These are phyloP conservation scores for Conus betulinus DNA, from an alignment of 1,140 invertebrate species.

Conservation along the genomic window DNA sequence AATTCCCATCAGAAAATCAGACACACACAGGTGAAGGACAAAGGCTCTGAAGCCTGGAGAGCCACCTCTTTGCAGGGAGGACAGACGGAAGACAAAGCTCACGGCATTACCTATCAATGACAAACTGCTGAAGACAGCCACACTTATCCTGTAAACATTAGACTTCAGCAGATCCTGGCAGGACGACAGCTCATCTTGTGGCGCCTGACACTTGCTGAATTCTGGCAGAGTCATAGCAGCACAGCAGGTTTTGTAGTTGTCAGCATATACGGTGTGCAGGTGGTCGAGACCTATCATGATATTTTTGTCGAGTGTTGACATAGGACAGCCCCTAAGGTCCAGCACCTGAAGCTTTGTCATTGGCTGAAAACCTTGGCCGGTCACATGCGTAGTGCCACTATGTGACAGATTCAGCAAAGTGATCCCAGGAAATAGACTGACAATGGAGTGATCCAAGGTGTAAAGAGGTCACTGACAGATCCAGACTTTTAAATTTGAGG, in stretches of 20 bases:
- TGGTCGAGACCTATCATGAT: conserved; percentile 40
- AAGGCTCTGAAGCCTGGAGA: conserved; percentile 46
- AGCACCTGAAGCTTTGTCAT: conserved; percentile 20
- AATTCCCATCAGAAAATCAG: conserved; percentile 66
- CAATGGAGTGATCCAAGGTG: background rate
- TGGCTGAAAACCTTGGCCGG: conserved; percentile 10
- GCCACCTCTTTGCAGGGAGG: conserved; percentile 16
- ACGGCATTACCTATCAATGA: conserved; percentile 48
- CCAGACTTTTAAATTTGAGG: background rate
- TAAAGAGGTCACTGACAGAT: background rate
- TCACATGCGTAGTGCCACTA: background rate
- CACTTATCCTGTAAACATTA: conserved; percentile 31
- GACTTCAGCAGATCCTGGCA: conserved; percentile 47
- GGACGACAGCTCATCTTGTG: conserved; percentile 47
- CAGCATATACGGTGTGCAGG: conserved; percentile 38
- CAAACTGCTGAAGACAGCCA: conserved; percentile 45
- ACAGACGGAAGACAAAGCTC: conserved; percentile 40
- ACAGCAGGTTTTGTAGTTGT: conserved; percentile 52
- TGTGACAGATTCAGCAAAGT: conserved; percentile 18
- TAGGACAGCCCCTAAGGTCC: conserved; percentile 35
- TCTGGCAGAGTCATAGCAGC: conserved; percentile 9
- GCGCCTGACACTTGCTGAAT: conserved; percentile 42
- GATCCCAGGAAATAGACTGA: background rate
- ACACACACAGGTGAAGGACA: conserved; percentile 53
- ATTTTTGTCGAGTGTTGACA: conserved; percentile 20